Conservation (phyloP, 2,797 vertebrate genomes). For the Bovichtus diacanthus region DNA sequence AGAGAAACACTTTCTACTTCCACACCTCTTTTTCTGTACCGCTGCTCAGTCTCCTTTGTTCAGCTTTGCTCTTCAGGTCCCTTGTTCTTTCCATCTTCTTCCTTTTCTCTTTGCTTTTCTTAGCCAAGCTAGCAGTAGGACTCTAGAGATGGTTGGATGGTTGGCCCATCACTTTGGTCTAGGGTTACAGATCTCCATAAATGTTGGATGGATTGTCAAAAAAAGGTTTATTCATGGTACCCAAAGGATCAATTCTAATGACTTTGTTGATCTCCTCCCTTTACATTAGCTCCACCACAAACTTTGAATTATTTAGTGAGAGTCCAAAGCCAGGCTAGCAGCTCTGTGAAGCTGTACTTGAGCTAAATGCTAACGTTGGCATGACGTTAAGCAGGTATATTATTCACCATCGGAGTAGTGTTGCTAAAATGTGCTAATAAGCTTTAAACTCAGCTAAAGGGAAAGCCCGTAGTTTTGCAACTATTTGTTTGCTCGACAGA, state of each 20-base stretch:
- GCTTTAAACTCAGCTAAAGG: too few relatives aligned
- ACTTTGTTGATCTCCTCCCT: not conserved
- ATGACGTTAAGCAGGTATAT: not conserved
- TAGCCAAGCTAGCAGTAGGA: not conserved
- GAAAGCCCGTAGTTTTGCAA: not conserved
- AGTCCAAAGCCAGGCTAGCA: not conserved
- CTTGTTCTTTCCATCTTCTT: slow-evolving; percentile 3
- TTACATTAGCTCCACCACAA: not conserved
- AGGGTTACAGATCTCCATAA: not conserved
- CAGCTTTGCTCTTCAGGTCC: not conserved
- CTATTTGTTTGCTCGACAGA: too few relatives aligned
- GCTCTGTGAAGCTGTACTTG: not conserved
- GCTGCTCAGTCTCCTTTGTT: not conserved
- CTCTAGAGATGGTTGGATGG: not conserved
- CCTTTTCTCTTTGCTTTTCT: slow-evolving; percentile 6
- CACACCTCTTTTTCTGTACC: not conserved
- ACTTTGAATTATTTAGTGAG: not conserved
- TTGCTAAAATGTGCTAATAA: too few relatives aligned
- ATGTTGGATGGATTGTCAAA: not conserved
- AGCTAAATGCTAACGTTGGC: not conserved
- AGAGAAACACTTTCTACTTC: slow-evolving; percentile 24
- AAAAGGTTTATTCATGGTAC: not conserved
- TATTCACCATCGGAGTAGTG: too few relatives aligned
- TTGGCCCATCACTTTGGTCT: not conserved
- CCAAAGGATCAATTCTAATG: not conserved